Conservation (phyloP, 2,113 vertebrate species). For the Okapia johnstoni region DNA sequence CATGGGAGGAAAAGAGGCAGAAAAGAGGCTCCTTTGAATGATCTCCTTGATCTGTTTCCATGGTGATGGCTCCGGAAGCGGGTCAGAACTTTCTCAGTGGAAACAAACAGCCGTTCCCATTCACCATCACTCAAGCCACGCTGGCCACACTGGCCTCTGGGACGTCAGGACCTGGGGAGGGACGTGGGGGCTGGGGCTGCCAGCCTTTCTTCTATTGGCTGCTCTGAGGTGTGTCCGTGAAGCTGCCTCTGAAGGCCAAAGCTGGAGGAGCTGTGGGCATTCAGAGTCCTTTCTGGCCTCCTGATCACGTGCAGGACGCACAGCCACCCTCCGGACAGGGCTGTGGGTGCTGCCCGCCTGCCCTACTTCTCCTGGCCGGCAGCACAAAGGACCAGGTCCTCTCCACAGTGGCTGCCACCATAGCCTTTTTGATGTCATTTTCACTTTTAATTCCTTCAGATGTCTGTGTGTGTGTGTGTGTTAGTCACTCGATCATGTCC, state of each 20-base stretch:
- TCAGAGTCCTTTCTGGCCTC: slow-evolving; percentile 59
- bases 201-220: not conserved
- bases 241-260: not conserved
- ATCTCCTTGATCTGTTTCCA: slow-evolving; percentile 90
- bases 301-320: slow-evolving; percentile 45
- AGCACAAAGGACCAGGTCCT: slow-evolving; percentile 60
- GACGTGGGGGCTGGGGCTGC: not conserved
- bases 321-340: slow-evolving; percentile 38
- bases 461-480: not conserved
- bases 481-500: not conserved
- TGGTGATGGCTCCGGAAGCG: slow-evolving; percentile 83
- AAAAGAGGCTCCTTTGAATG: slow-evolving; percentile 87
- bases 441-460: slow-evolving; percentile 2
- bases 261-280: not conserved
- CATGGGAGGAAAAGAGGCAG: not conserved
- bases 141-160: not conserved
- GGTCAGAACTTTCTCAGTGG: slow-evolving; percentile 86
- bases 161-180: rapidly evolving
- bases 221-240: not conserved
- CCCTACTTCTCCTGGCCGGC: slow-evolving; percentile 70
- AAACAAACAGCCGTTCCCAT: slow-evolving; percentile 72
- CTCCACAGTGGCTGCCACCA: slow-evolving; percentile 26
- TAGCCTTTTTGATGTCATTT: not conserved
- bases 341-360: slow-evolving; percentile 76
- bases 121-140: slow-evolving; percentile 34